A percentile compares a stretch with the other conserved stretches of the same genome.
Conservation (phyloP, 1,140 invertebrate genomes). For the Hyles euphorbiae region DNA sequence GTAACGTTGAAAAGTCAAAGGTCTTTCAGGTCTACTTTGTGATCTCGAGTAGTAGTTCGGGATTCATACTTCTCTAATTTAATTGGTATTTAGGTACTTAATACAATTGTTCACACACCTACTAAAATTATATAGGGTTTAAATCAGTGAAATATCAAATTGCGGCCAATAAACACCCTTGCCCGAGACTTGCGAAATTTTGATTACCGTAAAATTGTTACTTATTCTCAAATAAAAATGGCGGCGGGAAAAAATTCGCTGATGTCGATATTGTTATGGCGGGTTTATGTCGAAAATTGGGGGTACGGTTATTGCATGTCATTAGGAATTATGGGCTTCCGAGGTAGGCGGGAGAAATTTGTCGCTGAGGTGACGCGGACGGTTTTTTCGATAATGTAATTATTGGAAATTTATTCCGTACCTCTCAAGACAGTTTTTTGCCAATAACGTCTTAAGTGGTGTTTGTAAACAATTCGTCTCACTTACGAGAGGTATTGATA, state of each 20-base stretch:
- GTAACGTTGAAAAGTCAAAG: too few relatives aligned
- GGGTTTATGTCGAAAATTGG: constrained; percentile 74
- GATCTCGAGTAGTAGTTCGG: too few relatives aligned
- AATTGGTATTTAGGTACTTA: too few relatives aligned
- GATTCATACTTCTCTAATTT: too few relatives aligned
- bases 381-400: constrained; percentile 69
- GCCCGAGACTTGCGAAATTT: constrained; percentile 51
- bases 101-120: too few relatives aligned
- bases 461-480: too few relatives aligned
- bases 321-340: constrained; percentile 74
- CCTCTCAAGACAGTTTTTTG: constrained; percentile 34
- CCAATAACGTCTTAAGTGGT: constrained; percentile 16
- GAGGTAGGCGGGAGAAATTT: constrained; percentile 60
- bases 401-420: constrained; percentile 70
- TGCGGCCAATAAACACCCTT: constrained; percentile 67
- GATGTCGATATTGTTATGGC: constrained; percentile 75
- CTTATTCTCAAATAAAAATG: constrained; percentile 74
- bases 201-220: constrained; percentile 71
- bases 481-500: constrained; percentile 1
- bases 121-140: constrained; percentile 39
- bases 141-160: constrained; percentile 73
- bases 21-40: too few relatives aligned
- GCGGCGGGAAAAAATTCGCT: constrained; percentile 65
- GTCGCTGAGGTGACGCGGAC: constrained; percentile 41
- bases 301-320: constrained; percentile 75